Evolutionary conservation across 37 sponge, comb jelly and placozoan species (phyloP), one percentile per base, ranked within the genome.

Genomic region (Agelas oroides): DNA sequence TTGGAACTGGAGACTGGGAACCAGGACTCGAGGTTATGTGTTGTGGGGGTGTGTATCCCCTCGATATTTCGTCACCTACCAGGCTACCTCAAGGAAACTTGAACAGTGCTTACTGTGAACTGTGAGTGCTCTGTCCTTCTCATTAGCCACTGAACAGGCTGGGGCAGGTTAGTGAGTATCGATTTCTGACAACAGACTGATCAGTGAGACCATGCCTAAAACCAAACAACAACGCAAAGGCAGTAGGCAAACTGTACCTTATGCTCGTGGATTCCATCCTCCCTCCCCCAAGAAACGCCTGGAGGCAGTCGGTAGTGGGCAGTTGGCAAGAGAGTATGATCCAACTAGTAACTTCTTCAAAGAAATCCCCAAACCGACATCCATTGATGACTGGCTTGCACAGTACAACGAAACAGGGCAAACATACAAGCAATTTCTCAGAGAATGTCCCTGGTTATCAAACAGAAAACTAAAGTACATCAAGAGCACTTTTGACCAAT

Each of bases 361-460:
- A 0, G 79, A 94, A 28, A 87, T 98, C 19, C 94, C 96, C 2
- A 23, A 41, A 21, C 96, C 96, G 54, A 67, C 91, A 31, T 87
- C 80, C 53, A 60, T 80, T 25, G 93, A 95, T 58, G 98, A 98
- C 86, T 98, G 98, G 98, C 82, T 98, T 19, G 98, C 98, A 13
- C 96, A 96, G 84, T 98, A 98, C 93, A 94, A 94, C 30, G 98
- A 98, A 76, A 74, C 63, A 32, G 98, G 98, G 46, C 96, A 98
- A 39, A 90, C 88, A 0, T 96, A 83, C 58, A 38, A 59, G 5
- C 78, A 94, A 59, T 98, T 98, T 65, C 40, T 88, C 15, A 32
- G 41, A 38, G 90, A 94, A 31, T 86, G 84, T 31, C 98, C 98
- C 8, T 96, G 96, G 96, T 70, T 98, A 31, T 89, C 91, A 15